Conservation (phyloP, 1,140 invertebrate genomes). For the Kradibia gibbosae region DNA sequence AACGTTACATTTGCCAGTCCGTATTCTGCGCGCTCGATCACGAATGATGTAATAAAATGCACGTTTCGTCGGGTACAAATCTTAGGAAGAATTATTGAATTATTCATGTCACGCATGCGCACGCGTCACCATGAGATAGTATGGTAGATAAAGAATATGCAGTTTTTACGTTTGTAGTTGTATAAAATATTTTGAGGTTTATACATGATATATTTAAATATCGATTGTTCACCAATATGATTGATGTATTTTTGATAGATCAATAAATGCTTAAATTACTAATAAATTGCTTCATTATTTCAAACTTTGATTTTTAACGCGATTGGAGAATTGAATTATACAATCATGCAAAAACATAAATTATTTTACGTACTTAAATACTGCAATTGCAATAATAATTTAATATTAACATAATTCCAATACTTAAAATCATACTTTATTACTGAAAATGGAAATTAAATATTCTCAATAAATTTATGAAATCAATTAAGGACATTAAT, state of each 20-base stretch:
- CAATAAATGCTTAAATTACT: not conserved
- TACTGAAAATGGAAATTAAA: too few relatives aligned
- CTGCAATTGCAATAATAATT: too few relatives aligned
- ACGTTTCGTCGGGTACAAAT: slow-evolving; percentile 41
- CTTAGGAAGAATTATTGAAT: slow-evolving; percentile 47
- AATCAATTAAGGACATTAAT: too few relatives aligned
- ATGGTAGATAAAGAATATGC: slow-evolving; percentile 39
- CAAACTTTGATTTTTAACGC: too few relatives aligned
- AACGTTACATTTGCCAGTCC: not conserved
- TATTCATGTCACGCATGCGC: slow-evolving; percentile 42
- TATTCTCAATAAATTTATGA: too few relatives aligned
- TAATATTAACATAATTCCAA: too few relatives aligned
- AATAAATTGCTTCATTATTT: not conserved
- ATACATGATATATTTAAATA: slow-evolving; percentile 7
- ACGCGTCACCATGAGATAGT: slow-evolving; percentile 5
- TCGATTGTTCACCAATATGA: slow-evolving; percentile 14
- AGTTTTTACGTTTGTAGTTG: slow-evolving; percentile 31
- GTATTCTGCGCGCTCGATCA: slow-evolving; percentile 39
- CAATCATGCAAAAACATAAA: too few relatives aligned
- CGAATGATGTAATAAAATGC: slow-evolving; percentile 47
- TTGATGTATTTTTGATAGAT: not conserved
- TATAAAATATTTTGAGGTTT: slow-evolving; percentile 16
- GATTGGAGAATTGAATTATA: too few relatives aligned
- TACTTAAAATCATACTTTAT: too few relatives aligned
- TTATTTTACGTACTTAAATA: too few relatives aligned